Percentiles rank a stretch among this genome's conserved stretches.
Evolutionary conservation across 1,140 invertebrate genomes (phyloP).

Genomic region (Drosophila takahashii): DNA sequence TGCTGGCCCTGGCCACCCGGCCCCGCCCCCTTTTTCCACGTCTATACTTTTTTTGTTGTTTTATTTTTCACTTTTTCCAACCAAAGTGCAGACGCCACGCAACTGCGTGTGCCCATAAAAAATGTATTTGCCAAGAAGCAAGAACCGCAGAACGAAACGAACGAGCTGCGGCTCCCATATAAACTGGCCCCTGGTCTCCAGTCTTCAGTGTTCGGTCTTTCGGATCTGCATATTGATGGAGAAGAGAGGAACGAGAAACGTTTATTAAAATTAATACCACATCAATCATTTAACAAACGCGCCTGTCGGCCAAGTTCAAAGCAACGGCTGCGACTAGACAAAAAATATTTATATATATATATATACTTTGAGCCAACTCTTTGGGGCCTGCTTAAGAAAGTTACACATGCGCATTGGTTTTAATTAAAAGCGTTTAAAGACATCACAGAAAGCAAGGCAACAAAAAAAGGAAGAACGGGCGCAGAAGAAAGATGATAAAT

Average conservation of each 20-base stretch:
- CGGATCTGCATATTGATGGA: constrained; percentile 71
- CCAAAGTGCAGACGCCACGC: constrained; percentile 66
- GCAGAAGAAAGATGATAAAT: constrained; percentile 76
- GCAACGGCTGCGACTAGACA: constrained; percentile 46
- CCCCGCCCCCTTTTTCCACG: background rate
- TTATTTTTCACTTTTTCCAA: background rate
- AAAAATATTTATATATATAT: background rate
- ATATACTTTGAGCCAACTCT: constrained; percentile 14
- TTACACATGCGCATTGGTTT: constrained; percentile 84
- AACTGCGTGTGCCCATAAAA: constrained; percentile 59
- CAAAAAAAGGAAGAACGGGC: background rate
- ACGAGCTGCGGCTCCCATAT: constrained; percentile 17
- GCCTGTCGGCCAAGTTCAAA: constrained; percentile 83
- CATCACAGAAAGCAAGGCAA: constrained; percentile 32
- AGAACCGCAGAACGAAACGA: constrained; percentile 38
- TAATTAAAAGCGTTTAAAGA: constrained; percentile 84
- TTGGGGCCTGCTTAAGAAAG: constrained; percentile 69
- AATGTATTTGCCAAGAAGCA: constrained; percentile 21
- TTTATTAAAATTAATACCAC: constrained; percentile 84
- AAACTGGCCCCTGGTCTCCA: constrained; percentile 16
- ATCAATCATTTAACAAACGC: constrained; percentile 84
- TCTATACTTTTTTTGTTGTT: background rate
- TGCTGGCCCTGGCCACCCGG: background rate
- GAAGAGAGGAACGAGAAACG: constrained; percentile 38
- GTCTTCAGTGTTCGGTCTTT: background rate